phyloP scores from a whole-genome alignment of 2,113 vertebrate genomes.

The Pristiophorus japonicus region DNA sequence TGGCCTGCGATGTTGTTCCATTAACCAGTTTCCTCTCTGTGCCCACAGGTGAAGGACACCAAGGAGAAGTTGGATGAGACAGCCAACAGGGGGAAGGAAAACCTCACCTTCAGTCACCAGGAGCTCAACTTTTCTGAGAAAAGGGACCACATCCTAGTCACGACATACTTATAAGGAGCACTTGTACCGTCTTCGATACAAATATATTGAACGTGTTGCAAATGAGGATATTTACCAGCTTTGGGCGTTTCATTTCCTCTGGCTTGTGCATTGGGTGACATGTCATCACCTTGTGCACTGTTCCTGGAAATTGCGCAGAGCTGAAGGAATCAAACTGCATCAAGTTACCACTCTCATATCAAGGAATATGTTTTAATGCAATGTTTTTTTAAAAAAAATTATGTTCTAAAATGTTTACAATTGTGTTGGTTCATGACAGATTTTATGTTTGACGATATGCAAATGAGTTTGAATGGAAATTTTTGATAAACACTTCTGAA shows the following conservation, averaged over 20 bases:
- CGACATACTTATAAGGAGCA: neutral
- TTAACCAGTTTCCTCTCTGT: neutral
- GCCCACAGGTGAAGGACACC: neutral
- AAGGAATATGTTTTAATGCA: too few relatives aligned
- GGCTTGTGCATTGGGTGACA: neutral
- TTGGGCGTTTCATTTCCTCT: neutral
- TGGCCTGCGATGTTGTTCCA: neutral
- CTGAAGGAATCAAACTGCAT: too few relatives aligned
- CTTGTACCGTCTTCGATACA: neutral
- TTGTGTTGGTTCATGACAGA: too few relatives aligned
- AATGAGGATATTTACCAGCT: neutral
- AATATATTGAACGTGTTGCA: neutral
- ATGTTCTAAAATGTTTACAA: too few relatives aligned
- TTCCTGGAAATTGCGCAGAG: neutral
- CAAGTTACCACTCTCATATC: too few relatives aligned
- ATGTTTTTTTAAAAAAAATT: too few relatives aligned
- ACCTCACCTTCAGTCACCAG: neutral
- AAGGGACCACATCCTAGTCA: neutral
- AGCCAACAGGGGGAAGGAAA: neutral
- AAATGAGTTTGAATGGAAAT: too few relatives aligned
- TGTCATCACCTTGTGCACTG: neutral
- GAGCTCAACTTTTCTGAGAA: neutral
- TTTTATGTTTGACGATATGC: too few relatives aligned
- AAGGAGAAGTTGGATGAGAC: neutral
- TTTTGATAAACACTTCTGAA: too few relatives aligned